These are phyloP conservation scores for Drepana arcuata DNA, from an alignment of 1,140 invertebrate genomes.

Conservation along the genomic window DNA sequence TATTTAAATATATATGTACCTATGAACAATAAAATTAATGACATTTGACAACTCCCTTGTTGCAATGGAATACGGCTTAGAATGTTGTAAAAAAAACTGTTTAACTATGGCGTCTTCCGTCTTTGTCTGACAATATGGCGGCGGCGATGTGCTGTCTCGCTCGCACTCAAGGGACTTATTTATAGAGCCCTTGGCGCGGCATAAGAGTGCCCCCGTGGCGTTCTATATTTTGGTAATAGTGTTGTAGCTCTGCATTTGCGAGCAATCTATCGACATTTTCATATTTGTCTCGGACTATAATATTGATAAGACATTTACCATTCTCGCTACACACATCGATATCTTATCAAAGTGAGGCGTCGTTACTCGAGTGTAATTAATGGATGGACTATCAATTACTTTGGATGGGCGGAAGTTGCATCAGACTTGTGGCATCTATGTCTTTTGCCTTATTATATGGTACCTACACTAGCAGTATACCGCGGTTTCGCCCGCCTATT, in stretches of 20 bases:
- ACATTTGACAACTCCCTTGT: conserved; percentile 1
- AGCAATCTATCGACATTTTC: conserved; percentile 7
- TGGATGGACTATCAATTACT: too few species aligned
- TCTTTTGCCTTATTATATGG: too few species aligned
- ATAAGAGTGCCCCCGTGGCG: conserved; percentile 43
- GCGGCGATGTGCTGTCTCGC: conserved; percentile 17
- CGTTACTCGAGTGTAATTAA: too few species aligned
- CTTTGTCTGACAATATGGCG: conserved; percentile 19
- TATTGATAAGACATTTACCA: neutral
- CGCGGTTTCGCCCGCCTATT: too few species aligned
- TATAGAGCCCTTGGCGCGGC: conserved; percentile 41
- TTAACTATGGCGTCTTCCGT: neutral
- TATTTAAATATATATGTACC: neutral
- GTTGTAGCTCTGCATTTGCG: conserved; percentile 32
- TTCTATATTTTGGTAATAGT: conserved; percentile 43
- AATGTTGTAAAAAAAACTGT: too few species aligned
- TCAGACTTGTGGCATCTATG: too few species aligned
- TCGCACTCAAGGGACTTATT: conserved; percentile 39
- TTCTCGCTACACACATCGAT: too few species aligned
- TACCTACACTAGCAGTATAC: too few species aligned
- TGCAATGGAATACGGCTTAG: conserved; percentile 1
- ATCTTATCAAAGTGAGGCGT: too few species aligned
- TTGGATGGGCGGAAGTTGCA: too few species aligned
- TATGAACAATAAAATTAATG: neutral
- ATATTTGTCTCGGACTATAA: conserved; percentile 1